Evolutionary conservation across 2,797 vertebrate species (phyloP).

Genomic region (Hydrophis major): DNA sequence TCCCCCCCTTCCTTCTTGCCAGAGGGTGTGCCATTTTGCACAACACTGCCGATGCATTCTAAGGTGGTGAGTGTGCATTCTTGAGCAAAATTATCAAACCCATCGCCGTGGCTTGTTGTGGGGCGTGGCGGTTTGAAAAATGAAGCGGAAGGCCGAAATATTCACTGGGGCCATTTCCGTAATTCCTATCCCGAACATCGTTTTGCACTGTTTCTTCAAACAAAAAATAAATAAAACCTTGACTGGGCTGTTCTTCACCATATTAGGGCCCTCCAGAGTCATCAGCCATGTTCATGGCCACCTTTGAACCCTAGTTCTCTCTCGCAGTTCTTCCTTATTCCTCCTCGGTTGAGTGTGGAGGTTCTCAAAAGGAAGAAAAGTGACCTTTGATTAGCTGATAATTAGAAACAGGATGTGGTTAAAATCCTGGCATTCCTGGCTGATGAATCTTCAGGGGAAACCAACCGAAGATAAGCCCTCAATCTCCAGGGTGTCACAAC

Average conservation of each 20-base stretch:
- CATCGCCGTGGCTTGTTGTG: fast-evolving
- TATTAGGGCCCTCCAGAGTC: too few relatives aligned
- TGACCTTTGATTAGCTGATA: background rate
- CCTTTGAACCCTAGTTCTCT: background rate
- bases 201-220: background rate
- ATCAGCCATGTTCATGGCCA: fast-evolving
- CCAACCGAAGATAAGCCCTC: background rate
- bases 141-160: background rate
- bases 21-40: fast-evolving
- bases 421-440: background rate
- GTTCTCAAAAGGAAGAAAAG: background rate
- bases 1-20: background rate
- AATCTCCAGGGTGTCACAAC: background rate
- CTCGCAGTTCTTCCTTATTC: background rate
- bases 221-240: background rate
- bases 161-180: background rate
- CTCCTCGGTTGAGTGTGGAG: background rate
- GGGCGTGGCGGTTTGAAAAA: background rate
- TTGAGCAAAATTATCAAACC: background rate
- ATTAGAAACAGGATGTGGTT: background rate
- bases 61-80: background rate
- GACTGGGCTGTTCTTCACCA: too few relatives aligned
- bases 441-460: background rate
- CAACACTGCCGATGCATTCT: background rate
- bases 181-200: background rate